These are phyloP conservation scores for Planococcus citri DNA, from an alignment of 1,140 invertebrate genomes.

Conservation along the genomic window DNA sequence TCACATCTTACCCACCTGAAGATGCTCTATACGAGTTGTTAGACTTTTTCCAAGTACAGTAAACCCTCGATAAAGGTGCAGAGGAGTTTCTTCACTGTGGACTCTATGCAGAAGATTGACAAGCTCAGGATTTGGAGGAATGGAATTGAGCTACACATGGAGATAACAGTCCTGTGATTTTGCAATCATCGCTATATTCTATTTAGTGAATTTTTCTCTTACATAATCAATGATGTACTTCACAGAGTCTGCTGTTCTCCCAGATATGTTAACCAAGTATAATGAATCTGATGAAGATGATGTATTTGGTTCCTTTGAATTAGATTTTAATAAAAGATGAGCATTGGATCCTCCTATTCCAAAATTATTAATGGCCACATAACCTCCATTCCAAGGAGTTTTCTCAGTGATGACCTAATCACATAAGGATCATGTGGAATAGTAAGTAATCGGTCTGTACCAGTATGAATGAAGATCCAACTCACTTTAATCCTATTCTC, in stretches of 20 bases:
- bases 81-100: not conserved
- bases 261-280: slow-evolving; percentile 27
- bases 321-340: slow-evolving; percentile 44
- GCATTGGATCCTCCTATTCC: slow-evolving; percentile 56
- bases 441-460: too few relatives aligned
- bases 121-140: not conserved
- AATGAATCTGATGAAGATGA: slow-evolving; percentile 24
- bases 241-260: slow-evolving; percentile 22
- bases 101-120: not conserved
- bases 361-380: slow-evolving; percentile 52
- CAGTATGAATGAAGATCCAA: too few relatives aligned
- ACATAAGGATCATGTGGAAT: too few relatives aligned
- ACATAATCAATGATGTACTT: not conserved
- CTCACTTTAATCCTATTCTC: not conserved
- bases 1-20: too few relatives aligned
- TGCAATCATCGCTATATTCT: too few relatives aligned
- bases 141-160: not conserved
- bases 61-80: not conserved
- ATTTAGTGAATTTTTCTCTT: not conserved
- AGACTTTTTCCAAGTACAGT: slow-evolving; percentile 31
- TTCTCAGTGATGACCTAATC: slow-evolving; percentile 39
- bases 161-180: too few relatives aligned
- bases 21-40: not conserved
- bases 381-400: slow-evolving; percentile 41
- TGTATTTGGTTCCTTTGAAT: slow-evolving; percentile 27